Evolutionary conservation across 2,888 invertebrate species (phyloP).

Genomic region (Andrena fulva): DNA sequence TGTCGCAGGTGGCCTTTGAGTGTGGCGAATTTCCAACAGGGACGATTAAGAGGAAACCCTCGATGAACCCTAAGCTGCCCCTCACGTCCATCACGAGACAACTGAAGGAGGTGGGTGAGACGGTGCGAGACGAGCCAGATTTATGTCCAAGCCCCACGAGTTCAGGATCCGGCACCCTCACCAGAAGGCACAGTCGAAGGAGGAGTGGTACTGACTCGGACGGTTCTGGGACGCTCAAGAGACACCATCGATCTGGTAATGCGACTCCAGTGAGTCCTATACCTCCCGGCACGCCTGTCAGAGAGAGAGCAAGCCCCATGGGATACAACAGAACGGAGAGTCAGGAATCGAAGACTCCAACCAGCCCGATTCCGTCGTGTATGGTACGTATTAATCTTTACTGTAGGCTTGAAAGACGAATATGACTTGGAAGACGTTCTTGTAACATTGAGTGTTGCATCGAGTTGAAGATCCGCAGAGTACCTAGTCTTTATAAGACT

Average conservation of each 20-base stretch:
- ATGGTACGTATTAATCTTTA: conserved; percentile 74
- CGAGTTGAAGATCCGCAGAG: no score
- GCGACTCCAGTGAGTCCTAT: conserved; percentile 85
- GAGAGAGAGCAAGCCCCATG: conserved; percentile 85
- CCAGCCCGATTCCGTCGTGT: conserved; percentile 81
- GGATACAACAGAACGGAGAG: conserved; percentile 79
- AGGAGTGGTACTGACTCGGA: conserved; percentile 86
- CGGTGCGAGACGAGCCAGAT: conserved; percentile 86
- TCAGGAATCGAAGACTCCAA: conserved; percentile 81
- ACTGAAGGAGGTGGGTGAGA: conserved; percentile 94
- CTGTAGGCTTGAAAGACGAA: background rate
- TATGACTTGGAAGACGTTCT: background rate
- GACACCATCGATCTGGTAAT: conserved; percentile 85
- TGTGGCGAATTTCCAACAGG: conserved; percentile 86
- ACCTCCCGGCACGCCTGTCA: conserved; percentile 85
- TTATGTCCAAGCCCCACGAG: conserved; percentile 85
- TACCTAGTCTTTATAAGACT: no score
- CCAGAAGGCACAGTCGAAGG: conserved; percentile 87
- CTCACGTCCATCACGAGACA: conserved; percentile 96
- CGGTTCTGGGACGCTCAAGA: conserved; percentile 82
- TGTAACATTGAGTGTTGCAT: no score
- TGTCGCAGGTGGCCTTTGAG: conserved; percentile 81
- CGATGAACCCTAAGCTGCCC: conserved; percentile 96
- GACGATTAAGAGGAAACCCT: conserved; percentile 96
- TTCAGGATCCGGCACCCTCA: conserved; percentile 85